Percentiles rank a stretch among this genome's conserved stretches.
Evolutionary conservation across 2,888 invertebrate species (phyloP).

Genomic region (Leptura quadrifasciata): DNA sequence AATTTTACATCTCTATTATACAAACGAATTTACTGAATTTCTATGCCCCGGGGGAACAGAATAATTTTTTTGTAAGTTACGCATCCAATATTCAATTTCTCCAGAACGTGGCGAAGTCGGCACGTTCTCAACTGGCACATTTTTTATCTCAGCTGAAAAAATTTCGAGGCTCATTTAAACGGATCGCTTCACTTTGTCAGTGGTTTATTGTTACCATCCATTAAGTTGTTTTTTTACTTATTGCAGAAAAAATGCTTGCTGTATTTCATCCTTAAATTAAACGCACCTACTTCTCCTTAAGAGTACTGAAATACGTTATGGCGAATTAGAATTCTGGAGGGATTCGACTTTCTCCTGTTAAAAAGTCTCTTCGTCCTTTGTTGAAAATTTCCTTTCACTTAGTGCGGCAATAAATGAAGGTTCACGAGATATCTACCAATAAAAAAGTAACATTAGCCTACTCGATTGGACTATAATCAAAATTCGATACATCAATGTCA

Average conservation of each 20-base stretch:
- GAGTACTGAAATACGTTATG: background rate
- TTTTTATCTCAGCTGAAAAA: background rate
- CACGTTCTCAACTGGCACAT: background rate
- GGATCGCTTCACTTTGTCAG: background rate
- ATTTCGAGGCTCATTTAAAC: background rate
- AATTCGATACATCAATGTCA: slow-evolving; percentile 40
- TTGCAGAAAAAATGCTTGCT: background rate
- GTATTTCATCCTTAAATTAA: background rate
- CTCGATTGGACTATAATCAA: slow-evolving; percentile 33
- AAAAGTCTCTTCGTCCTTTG: background rate
- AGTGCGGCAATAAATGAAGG: background rate
- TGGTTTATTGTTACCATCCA: background rate
- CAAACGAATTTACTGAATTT: too few species aligned
- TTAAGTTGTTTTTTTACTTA: background rate
- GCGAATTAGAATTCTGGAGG: background rate
- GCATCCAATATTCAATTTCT: too few species aligned
- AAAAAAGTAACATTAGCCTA: slow-evolving; percentile 17
- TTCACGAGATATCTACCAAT: slow-evolving; percentile 8
- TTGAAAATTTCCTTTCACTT: background rate
- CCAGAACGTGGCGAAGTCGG: background rate
- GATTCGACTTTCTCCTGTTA: background rate
- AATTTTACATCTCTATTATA: too few species aligned
- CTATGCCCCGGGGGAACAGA: too few species aligned
- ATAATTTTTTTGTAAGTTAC: too few species aligned
- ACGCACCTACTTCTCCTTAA: background rate